Conservation (phyloP, 1,140 invertebrate genomes). For the Dendrolimus kikuchii region DNA sequence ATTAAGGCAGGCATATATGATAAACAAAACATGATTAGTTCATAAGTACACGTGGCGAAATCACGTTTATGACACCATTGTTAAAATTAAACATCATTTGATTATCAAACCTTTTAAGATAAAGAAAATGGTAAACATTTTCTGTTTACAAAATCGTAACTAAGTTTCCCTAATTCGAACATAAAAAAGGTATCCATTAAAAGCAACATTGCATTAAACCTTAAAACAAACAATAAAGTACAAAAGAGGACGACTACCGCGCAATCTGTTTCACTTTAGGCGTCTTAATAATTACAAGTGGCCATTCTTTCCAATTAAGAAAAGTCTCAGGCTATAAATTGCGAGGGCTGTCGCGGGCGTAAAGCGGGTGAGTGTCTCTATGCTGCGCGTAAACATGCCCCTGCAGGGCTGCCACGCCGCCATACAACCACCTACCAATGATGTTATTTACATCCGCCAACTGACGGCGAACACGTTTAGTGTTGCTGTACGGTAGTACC, state of each 20-base stretch:
- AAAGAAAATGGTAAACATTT: too few relatives aligned
- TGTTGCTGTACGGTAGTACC: constrained; percentile 44
- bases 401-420: constrained; percentile 38
- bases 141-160: too few relatives aligned
- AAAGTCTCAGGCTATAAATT: constrained; percentile 68
- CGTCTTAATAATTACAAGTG: constrained; percentile 72
- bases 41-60: too few relatives aligned
- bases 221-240: constrained; percentile 31
- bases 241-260: constrained; percentile 32
- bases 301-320: constrained; percentile 71
- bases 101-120: too few relatives aligned
- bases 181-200: background rate
- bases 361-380: constrained; percentile 27
- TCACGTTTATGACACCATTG: too few relatives aligned
- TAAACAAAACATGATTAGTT: too few relatives aligned
- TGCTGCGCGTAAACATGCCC: constrained; percentile 47
- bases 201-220: constrained; percentile 14
- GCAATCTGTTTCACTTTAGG: constrained; percentile 70
- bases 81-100: too few relatives aligned
- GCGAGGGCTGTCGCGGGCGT: constrained; percentile 52
- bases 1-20: too few relatives aligned
- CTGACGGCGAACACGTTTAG: constrained; percentile 22
- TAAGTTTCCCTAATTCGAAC: too few relatives aligned
- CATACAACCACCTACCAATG: constrained; percentile 2
- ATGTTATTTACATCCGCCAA: background rate